Evolutionary conservation across 2,888 invertebrate species (phyloP).

Genomic region (Eupithecia centaureata): DNA sequence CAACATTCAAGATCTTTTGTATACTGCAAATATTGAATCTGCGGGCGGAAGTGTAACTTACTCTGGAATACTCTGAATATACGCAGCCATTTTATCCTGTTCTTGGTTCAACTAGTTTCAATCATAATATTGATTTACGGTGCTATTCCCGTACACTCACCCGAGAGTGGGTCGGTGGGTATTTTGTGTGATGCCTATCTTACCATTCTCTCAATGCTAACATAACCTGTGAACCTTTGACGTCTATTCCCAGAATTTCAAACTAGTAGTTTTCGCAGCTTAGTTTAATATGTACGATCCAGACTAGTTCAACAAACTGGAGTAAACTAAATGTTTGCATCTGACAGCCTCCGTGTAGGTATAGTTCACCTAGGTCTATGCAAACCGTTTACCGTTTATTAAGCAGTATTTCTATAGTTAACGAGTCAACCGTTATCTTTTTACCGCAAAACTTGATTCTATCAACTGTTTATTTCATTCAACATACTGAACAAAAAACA

Average conservation of each 20-base stretch:
- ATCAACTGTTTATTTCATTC: no score
- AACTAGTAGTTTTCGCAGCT: background rate
- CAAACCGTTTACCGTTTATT: no score
- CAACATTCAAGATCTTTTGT: background rate
- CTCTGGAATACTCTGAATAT: background rate
- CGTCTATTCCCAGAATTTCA: background rate
- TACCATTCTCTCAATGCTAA: background rate
- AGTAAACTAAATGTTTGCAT: conserved; percentile 23
- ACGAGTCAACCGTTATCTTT: no score
- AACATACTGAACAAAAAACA: no score
- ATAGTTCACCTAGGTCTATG: conserved; percentile 13
- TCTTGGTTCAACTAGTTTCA: background rate
- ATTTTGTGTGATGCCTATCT: background rate
- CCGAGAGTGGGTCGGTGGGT: background rate
- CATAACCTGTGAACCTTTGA: background rate
- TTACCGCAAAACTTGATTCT: no score
- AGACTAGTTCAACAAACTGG: conserved; percentile 24
- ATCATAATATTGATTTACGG: background rate
- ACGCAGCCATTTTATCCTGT: background rate
- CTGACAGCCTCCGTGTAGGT: background rate
- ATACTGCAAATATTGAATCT: background rate
- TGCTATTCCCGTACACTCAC: background rate
- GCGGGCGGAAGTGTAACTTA: background rate
- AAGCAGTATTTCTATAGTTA: no score
- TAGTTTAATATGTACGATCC: conserved; percentile 21